These are phyloP conservation scores for Astyanax mexicanus DNA, from an alignment of 2,797 vertebrate genomes.

Conservation along the genomic window DNA sequence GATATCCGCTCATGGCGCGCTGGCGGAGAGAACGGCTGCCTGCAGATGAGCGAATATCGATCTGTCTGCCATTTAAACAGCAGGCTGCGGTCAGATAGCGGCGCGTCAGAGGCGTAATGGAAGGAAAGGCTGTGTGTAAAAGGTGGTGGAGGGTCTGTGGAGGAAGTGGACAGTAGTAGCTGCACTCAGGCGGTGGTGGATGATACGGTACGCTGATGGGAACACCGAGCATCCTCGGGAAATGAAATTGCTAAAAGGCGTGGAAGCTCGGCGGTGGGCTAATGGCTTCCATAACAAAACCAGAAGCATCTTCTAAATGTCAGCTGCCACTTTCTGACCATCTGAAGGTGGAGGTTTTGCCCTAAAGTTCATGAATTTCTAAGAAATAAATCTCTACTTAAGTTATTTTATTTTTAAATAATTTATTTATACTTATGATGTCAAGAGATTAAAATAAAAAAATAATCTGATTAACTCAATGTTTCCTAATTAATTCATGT, in stretches of 20 bases:
- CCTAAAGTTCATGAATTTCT: too few relatives aligned
- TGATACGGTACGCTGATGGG: background rate
- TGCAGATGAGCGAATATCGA: conserved; percentile 6
- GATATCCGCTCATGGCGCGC: background rate
- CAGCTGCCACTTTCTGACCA: too few relatives aligned
- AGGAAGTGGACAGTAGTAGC: background rate
- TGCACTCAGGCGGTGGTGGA: background rate
- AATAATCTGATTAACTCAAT: too few relatives aligned
- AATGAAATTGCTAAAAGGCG: background rate
- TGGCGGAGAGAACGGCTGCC: background rate
- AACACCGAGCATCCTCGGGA: background rate
- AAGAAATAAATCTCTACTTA: too few relatives aligned
- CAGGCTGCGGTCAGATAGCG: conserved; percentile 6
- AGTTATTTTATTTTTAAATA: too few relatives aligned
- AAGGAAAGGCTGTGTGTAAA: conserved; percentile 7
- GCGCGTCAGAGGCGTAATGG: conserved; percentile 10
- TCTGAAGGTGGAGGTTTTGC: too few relatives aligned
- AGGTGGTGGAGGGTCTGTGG: background rate
- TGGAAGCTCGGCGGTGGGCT: background rate
- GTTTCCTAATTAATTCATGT: too few relatives aligned
- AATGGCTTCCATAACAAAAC: background rate
- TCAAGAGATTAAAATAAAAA: too few relatives aligned
- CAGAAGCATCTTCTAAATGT: background rate
- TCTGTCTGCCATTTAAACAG: conserved; percentile 18
- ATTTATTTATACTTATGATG: too few relatives aligned